Conservation (phyloP, 2,888 invertebrate species). For the Drosophila silvestris region DNA sequence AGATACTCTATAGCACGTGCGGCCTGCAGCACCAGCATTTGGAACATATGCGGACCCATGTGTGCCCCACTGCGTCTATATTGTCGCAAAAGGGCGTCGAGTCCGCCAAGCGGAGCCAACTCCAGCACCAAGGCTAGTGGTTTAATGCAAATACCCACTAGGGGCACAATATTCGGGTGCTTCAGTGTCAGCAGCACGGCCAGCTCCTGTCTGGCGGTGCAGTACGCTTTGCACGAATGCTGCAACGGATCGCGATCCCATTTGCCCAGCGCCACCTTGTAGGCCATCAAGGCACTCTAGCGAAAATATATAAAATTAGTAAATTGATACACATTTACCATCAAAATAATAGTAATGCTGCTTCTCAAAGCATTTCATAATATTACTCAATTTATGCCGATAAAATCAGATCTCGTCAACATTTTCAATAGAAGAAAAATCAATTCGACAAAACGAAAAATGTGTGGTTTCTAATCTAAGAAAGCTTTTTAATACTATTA, state of each 20-base stretch:
- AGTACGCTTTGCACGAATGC: conserved; percentile 97
- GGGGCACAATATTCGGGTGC: conserved; percentile 96
- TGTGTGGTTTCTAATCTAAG: no score
- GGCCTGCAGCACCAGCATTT: conserved; percentile 94
- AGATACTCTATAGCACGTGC: conserved; percentile 98
- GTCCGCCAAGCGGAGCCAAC: conserved; percentile 95
- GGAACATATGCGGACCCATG: conserved; percentile 92
- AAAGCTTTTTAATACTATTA: no score
- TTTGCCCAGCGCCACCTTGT: conserved; percentile 91
- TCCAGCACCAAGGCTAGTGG: conserved; percentile 95
- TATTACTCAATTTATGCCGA: background rate
- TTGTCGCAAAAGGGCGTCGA: conserved; percentile 93
- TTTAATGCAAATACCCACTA: conserved; percentile 95
- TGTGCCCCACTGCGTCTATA: conserved; percentile 94
- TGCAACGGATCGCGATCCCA: conserved; percentile 97
- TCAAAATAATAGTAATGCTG: background rate
- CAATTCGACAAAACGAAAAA: no score
- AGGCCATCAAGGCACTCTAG: conserved; percentile 85
- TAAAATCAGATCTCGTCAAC: background rate
- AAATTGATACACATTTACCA: background rate
- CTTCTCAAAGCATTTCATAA: background rate
- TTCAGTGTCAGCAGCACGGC: conserved; percentile 93
- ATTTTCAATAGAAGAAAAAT: background rate
- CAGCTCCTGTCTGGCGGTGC: conserved; percentile 97
- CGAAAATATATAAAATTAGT: background rate